phyloP scores from a whole-genome alignment of 2,113 vertebrate genomes.

The Pogonocichla stellata region DNA sequence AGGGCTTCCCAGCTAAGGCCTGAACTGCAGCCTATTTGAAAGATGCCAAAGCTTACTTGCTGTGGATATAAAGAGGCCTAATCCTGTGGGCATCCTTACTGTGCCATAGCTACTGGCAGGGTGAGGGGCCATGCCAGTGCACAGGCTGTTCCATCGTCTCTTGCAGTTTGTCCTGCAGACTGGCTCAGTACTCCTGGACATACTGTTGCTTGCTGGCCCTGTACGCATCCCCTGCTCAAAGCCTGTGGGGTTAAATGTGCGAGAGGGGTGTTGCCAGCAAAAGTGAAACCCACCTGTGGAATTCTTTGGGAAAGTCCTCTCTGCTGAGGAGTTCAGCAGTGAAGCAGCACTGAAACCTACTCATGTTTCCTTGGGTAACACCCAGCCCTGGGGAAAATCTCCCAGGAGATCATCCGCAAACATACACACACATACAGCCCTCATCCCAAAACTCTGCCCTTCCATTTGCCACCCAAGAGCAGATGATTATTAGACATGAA shows the following conservation, averaged over 20 bases:
- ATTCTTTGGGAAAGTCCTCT: background rate
- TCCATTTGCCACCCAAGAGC: background rate
- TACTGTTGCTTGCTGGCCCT: background rate
- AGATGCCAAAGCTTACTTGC: background rate
- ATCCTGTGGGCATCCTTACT: background rate
- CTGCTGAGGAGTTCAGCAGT: background rate
- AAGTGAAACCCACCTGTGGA: slow-evolving; percentile 19
- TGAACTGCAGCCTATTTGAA: background rate
- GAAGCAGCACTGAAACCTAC: slow-evolving; percentile 15
- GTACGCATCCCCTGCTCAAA: background rate
- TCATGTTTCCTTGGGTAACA: slow-evolving; percentile 37
- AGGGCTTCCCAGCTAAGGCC: background rate
- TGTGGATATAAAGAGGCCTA: background rate
- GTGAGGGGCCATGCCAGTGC: background rate
- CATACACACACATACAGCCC: background rate
- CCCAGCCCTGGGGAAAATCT: slow-evolving; percentile 47
- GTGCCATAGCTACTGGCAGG: background rate
- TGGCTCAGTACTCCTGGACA: background rate
- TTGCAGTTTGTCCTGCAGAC: background rate
- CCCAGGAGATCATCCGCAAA: slow-evolving; percentile 40
- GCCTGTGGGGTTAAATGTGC: rapidly evolving
- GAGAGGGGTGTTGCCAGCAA: background rate
- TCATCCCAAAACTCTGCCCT: slow-evolving; percentile 26
- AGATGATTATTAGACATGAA: background rate
- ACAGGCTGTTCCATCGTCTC: background rate